Evolutionary conservation across 2,113 vertebrate genomes (phyloP), one percentile per base, ranked within the genome.

Genomic region (Pollachius pollachius): DNA sequence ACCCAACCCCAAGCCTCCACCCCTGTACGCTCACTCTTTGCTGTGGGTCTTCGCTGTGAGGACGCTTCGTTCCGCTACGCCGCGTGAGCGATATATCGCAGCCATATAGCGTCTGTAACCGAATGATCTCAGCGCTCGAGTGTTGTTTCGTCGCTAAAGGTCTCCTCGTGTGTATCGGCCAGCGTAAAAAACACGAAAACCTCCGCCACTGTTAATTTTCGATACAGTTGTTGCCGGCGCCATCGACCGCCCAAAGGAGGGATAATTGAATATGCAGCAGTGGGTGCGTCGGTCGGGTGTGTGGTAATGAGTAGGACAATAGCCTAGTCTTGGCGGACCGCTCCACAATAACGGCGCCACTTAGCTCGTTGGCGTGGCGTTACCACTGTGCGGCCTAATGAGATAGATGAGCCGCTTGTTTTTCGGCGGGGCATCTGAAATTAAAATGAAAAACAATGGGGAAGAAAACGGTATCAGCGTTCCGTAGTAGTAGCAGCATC

Each of bases 271-370:
- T 74, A 75, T 65, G 56, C 66, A 75, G 60, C 60, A 27, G 54
- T 65, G 15, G 68, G 41, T 13, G 41, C 9, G 12, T 66, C 75
- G 65, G 68, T 70, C 12, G 60, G 57, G 57, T 81, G 70, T 81
- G 80, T 75, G 63, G 77, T 76, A 69, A 82, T 80, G 56, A 71
- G 72, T 48, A 72, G 52, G 13, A 75, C 71, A 72, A 80, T 78
- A 70, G 69, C 70, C 64, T 68, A 64, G 65, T 62, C 59, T 62
- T 52, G 23, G 21, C 30, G 70, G 70, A 71, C 65, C 52, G 12
- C 79, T 78, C 72, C 62, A 62, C 70, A 71, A 79, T 79, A 70
- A 67, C 52, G 27, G 73, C 67, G 65, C 72, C 69, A 67, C 68
- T 78, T 62, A 76, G 72, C 74, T 41, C 37, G 1, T 72, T 56